Evolutionary conservation across 2,113 vertebrate species (phyloP).

Genomic region (Plecturocebus donacophilus): DNA sequence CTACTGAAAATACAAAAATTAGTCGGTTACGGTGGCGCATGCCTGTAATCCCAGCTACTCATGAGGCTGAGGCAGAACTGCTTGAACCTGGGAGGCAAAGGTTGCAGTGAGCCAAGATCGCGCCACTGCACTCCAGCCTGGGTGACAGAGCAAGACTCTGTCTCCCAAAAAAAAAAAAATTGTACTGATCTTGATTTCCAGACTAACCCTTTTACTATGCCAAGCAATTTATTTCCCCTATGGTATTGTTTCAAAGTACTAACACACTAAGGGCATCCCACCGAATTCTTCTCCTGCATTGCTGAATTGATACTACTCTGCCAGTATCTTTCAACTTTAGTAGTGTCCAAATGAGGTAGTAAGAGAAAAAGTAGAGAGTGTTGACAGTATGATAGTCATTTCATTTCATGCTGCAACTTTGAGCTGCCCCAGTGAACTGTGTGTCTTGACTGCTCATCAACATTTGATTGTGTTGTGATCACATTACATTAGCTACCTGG

Average conservation of each 20-base stretch:
- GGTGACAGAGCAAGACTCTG: too few relatives aligned
- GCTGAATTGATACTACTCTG: not conserved
- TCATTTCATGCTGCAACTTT: not conserved
- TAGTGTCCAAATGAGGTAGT: not conserved
- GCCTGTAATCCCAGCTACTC: too few relatives aligned
- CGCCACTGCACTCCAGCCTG: too few relatives aligned
- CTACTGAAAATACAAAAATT: too few relatives aligned
- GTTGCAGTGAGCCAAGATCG: too few relatives aligned
- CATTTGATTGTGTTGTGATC: not conserved
- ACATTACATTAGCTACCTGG: constrained; percentile 55
- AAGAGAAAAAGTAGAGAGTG: not conserved
- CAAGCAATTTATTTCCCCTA: not conserved
- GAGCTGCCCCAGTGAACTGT: not conserved
- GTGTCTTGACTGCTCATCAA: not conserved
- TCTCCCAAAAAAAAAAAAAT: not conserved
- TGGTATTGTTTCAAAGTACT: not conserved
- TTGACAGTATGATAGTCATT: not conserved
- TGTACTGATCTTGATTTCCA: not conserved
- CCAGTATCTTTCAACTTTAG: not conserved
- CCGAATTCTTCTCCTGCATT: not conserved
- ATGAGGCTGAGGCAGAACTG: too few relatives aligned
- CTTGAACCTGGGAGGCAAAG: too few relatives aligned
- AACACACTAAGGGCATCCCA: not conserved
- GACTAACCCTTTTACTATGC: not conserved
- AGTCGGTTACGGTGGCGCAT: too few relatives aligned